Conservation (phyloP, 2,113 vertebrate species). For the Percopsis transmontana region DNA sequence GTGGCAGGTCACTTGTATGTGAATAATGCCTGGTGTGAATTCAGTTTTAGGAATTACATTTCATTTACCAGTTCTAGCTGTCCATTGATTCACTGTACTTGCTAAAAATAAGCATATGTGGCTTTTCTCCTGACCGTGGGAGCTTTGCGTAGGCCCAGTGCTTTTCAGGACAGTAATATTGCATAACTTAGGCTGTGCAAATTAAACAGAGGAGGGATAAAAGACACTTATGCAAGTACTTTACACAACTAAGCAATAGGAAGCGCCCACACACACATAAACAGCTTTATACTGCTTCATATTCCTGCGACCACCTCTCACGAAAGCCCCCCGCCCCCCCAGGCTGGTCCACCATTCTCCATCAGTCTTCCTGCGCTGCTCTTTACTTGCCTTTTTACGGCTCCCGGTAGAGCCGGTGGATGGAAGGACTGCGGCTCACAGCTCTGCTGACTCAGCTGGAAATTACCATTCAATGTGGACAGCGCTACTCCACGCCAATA, state of each 20-base stretch:
- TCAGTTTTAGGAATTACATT: too few relatives aligned
- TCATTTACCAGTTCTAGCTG: too few relatives aligned
- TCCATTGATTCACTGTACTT: too few relatives aligned
- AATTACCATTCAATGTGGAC: constrained; percentile 69
- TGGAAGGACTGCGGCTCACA: constrained; percentile 46
- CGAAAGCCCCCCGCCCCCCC: not conserved
- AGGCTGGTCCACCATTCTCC: constrained; percentile 1
- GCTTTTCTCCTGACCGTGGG: too few relatives aligned
- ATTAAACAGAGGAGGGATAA: not conserved
- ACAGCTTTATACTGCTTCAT: not conserved
- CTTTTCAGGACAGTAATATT: too few relatives aligned
- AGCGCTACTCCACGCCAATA: constrained; percentile 24
- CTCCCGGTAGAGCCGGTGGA: constrained; percentile 56
- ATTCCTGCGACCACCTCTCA: not conserved
- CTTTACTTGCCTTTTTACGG: constrained; percentile 52
- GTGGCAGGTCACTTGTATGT: constrained; percentile 29
- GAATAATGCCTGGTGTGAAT: constrained; percentile 15
- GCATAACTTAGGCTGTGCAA: constrained; percentile 32
- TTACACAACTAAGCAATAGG: not conserved
- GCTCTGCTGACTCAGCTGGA: constrained; percentile 60
- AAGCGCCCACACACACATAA: not conserved
- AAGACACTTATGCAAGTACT: not conserved
- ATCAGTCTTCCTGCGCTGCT: constrained; percentile 31
- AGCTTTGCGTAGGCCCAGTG: too few relatives aligned
- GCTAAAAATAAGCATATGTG: too few relatives aligned